Evolutionary conservation across 2,888 invertebrate genomes (phyloP), one percentile per base, ranked within the genome.

Genomic region (Eupithecia tripunctaria): DNA sequence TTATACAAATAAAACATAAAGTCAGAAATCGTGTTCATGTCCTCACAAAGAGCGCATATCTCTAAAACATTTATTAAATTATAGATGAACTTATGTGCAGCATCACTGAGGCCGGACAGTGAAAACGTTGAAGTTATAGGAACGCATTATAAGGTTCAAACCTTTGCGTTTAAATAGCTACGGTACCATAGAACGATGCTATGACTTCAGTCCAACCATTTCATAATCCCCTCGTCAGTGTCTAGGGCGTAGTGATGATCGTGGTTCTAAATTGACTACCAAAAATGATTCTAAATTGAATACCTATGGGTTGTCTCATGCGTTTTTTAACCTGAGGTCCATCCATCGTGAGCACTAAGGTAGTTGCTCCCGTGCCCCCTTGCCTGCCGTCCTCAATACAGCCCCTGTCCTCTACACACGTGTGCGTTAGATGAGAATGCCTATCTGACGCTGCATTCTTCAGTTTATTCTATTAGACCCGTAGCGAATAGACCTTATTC

Each of bases 391-490:
- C 63, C 73, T 74, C 51, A 70, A 36, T 74, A 64, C 67, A 10
- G 8, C 43, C 43, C 71, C 59, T 3, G 41, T 2, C 18, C 15
- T 15, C 14, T 10, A 15, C 6, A 5, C 12, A 1, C 69, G 68
- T 68, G 74, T 68, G 71, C 36, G 71, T 71, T 62, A 18, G 51
- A 64, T 32, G 68, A 68, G 70, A 74, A 71, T 63, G 71, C 36
- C 29, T 51, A 41, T 67, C 66, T 68, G 56, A 66, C 62, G 66
- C 71, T 74, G 71, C 74, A 74, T 74, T 74, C 74, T 66, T 27
- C 14, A 68, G 71, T 56, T 67, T 66, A 74, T 68, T 74, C 74
- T 68, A 74, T 71, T 73, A 70, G 64, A 73, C 36, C 63, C 21
- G 14, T 47, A 70, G 51, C 63, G 67, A 64, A 70, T 68, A 68